A percentile compares a stretch with the other conserved stretches of the same genome.
Conservation (phyloP, 2,888 invertebrate species). For the Congeria kusceri region DNA sequence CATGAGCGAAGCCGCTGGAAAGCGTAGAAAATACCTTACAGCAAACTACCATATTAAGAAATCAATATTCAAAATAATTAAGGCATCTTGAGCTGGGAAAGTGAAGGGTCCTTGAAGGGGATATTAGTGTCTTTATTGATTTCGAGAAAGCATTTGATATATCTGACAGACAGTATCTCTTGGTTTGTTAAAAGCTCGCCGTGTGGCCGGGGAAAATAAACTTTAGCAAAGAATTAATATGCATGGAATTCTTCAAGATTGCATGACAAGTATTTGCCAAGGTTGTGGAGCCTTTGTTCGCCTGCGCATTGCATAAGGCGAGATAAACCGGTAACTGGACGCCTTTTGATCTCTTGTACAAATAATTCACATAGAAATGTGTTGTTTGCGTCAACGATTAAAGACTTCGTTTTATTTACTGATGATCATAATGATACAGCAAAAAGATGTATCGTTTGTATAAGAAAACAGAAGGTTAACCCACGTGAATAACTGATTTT, state of each 20-base stretch:
- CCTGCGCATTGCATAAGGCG: conserved; percentile 14
- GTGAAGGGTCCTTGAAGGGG: conserved; percentile 43
- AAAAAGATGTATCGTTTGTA: background rate
- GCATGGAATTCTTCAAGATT: conserved; percentile 14
- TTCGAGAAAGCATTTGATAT: conserved; percentile 39
- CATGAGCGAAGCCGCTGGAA: no score
- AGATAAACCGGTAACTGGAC: background rate
- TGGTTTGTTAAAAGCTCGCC: no score
- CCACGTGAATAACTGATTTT: no score
- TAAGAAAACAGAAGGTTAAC: background rate
- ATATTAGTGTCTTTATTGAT: conserved; percentile 28
- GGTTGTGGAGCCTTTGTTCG: background rate
- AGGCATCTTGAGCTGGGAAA: conserved; percentile 20
- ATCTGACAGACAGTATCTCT: conserved; percentile 21
- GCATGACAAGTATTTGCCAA: conserved; percentile 10
- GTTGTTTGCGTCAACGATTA: conserved; percentile 20
- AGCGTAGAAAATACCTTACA: no score
- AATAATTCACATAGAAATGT: conserved; percentile 12
- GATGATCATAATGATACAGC: conserved; percentile 14
- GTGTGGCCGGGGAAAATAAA: background rate
- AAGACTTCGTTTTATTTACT: conserved; percentile 27
- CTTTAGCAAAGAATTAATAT: conserved; percentile 29
- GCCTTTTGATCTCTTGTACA: conserved; percentile 37
- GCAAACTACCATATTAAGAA: background rate
- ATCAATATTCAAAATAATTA: conserved; percentile 45